Conservation (phyloP, 2,888 invertebrate species). For the Limenitis camilla region DNA sequence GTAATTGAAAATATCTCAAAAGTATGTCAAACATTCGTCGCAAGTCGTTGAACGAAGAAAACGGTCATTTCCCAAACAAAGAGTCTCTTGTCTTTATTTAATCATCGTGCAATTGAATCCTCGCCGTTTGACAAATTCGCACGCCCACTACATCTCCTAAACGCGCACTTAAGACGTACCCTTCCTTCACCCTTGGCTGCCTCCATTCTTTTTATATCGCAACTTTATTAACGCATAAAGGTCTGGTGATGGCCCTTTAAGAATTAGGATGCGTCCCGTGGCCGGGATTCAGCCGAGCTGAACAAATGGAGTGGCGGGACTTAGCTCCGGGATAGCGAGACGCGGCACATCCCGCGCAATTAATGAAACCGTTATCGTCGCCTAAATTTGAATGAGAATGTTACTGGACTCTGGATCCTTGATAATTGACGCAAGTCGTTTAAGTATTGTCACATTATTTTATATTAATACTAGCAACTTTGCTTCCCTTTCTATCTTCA, state of each 20-base stretch:
- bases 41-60: constrained; percentile 33
- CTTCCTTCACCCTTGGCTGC: constrained; percentile 72
- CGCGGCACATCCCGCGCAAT: constrained; percentile 54
- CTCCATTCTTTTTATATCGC: constrained; percentile 73
- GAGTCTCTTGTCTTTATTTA: constrained; percentile 64
- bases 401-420: constrained; percentile 7
- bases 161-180: constrained; percentile 71
- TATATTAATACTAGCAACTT: background rate
- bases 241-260: constrained; percentile 72
- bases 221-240: constrained; percentile 76
- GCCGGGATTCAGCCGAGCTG: constrained; percentile 53
- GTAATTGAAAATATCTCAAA: too few species aligned
- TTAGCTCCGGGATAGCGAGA: constrained; percentile 38
- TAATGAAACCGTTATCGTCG: constrained; percentile 55
- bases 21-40: constrained; percentile 16
- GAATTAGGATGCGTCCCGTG: constrained; percentile 71
- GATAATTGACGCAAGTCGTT: background rate
- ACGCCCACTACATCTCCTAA: constrained; percentile 71
- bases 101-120: constrained; percentile 65
- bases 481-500: too few species aligned
- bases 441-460: constrained; percentile 1
- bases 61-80: constrained; percentile 35
- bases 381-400: constrained; percentile 50
- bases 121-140: constrained; percentile 69
- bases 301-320: constrained; percentile 69